Evolutionary conservation across 2,797 vertebrate genomes (phyloP).

Genomic region (Pangasius larnaudii): DNA sequence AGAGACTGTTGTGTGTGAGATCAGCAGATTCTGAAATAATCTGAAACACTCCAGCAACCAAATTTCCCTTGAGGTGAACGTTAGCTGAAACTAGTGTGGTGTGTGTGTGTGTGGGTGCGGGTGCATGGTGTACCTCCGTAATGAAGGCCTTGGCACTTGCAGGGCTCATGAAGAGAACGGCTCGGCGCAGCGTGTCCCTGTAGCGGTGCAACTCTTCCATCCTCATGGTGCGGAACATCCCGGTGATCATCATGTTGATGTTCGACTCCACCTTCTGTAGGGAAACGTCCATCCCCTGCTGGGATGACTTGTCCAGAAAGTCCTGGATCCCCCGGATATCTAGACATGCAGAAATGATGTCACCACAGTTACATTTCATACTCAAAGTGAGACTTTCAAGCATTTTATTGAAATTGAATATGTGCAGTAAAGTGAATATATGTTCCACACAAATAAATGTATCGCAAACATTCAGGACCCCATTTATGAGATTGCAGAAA

Average conservation of each 20-base stretch:
- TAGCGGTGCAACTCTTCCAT: conserved; percentile 97
- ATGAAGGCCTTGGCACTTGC: conserved; percentile 94
- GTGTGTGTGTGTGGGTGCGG: neutral
- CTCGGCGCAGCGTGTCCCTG: conserved; percentile 91
- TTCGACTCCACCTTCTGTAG: conserved; percentile 98
- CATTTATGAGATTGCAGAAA: conserved; percentile 20
- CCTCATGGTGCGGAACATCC: conserved; percentile 92
- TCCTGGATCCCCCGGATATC: conserved; percentile 98
- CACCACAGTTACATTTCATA: neutral
- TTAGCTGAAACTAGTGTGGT: neutral
- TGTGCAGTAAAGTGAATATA: conserved; percentile 3
- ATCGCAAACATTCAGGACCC: conserved; percentile 15
- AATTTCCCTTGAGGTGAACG: neutral
- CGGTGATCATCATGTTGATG: conserved; percentile 98
- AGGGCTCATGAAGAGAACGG: conserved; percentile 95
- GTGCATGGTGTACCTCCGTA: conserved; percentile 82
- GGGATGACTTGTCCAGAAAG: conserved; percentile 94
- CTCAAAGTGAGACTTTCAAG: neutral
- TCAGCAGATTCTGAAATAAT: neutral
- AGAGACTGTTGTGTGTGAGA: neutral
- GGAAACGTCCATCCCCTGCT: conserved; percentile 98
- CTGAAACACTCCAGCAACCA: neutral
- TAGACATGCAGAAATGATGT: conserved; percentile 58
- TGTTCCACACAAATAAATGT: neutral
- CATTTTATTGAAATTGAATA: conserved; percentile 19